These are phyloP conservation scores for Bruchidius siliquastri DNA, from an alignment of 2,888 invertebrate genomes.

Conservation along the genomic window DNA sequence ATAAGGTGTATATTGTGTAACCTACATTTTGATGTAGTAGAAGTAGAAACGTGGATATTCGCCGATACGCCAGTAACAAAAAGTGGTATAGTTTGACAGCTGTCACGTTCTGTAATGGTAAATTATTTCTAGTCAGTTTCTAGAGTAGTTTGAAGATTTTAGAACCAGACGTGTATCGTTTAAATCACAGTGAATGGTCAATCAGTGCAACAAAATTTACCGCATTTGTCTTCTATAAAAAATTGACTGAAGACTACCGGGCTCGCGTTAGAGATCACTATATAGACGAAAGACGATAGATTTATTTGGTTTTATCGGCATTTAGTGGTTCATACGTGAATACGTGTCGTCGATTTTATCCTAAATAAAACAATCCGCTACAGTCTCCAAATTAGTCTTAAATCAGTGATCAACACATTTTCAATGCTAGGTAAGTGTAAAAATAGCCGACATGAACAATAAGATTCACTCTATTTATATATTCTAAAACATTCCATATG, in stretches of 20 bases:
- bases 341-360: neutral
- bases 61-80: neutral
- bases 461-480: neutral
- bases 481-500: neutral
- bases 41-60: neutral
- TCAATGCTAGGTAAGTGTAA: conserved; percentile 28
- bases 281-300: no score
- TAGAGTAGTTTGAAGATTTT: neutral
- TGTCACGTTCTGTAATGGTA: neutral
- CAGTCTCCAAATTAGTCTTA: neutral
- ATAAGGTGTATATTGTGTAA: neutral
- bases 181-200: neutral
- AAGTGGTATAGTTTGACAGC: neutral
- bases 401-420: conserved; percentile 8
- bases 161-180: neutral
- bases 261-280: no score
- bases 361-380: neutral
- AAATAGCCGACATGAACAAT: neutral
- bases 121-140: neutral
- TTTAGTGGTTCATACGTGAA: neutral
- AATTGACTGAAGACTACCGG: neutral
- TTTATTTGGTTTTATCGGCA: neutral
- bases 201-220: neutral
- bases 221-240: neutral
- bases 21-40: neutral